phyloP scores from a whole-genome alignment of 2,888 invertebrate species.

The Polyommatus icarus region DNA sequence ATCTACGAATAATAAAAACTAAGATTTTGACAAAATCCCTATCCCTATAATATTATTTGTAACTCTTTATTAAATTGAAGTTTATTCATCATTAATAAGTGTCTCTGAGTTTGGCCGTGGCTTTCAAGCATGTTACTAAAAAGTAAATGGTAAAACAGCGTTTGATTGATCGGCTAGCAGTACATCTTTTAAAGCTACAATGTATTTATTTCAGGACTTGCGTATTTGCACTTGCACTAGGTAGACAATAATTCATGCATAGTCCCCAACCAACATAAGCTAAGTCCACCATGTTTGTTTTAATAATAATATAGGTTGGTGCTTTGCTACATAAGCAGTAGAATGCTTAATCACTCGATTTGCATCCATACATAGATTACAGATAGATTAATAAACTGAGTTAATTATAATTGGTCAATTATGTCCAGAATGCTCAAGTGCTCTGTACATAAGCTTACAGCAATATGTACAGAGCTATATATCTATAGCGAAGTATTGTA shows the following conservation, averaged over 20 bases:
- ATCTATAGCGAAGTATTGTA: too few relatives aligned
- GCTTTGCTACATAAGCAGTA: not conserved
- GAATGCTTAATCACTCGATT: not conserved
- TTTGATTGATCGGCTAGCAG: too few relatives aligned
- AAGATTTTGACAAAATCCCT: too few relatives aligned
- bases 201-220: not conserved
- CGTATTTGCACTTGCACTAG: not conserved
- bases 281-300: not conserved
- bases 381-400: not conserved
- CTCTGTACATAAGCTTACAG: not conserved
- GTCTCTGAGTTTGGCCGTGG: too few relatives aligned
- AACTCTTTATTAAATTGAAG: too few relatives aligned
- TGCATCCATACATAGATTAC: constrained; percentile 11
- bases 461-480: not conserved
- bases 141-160: too few relatives aligned
- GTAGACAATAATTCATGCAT: not conserved
- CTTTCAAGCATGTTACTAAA: too few relatives aligned
- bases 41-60: too few relatives aligned
- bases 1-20: too few relatives aligned
- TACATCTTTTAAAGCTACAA: not conserved
- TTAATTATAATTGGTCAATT: constrained; percentile 9
- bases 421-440: not conserved
- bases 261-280: not conserved
- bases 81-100: too few relatives aligned
- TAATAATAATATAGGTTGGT: not conserved